phyloP scores from a whole-genome alignment of 1,140 invertebrate species.

The Bombus vancouverensis region DNA sequence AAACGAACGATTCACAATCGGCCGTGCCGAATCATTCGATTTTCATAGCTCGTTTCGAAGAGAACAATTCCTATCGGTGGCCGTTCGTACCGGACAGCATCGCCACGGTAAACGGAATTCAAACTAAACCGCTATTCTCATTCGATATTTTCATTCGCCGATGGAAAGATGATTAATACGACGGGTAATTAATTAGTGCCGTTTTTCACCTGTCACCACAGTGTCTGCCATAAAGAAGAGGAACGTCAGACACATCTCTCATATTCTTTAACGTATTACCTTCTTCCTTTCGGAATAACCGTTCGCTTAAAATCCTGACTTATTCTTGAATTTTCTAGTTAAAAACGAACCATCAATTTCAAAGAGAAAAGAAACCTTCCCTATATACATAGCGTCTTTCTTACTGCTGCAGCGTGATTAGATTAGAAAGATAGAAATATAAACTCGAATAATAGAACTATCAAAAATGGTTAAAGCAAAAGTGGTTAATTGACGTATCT shows the following conservation, averaged over 20 bases:
- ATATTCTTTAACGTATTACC: slow-evolving; percentile 24
- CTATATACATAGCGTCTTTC: neutral
- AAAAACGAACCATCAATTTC: no score
- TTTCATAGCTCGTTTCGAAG: slow-evolving; percentile 28
- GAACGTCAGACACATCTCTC: neutral
- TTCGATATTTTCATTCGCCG: neutral
- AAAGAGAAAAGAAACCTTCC: neutral
- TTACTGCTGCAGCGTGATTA: no score
- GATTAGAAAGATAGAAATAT: no score
- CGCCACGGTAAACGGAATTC: neutral
- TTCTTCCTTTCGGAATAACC: neutral
- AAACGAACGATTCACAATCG: slow-evolving; percentile 44
- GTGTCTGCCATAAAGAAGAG: neutral
- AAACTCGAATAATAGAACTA: neutral
- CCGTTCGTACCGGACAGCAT: neutral
- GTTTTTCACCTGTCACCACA: slow-evolving; percentile 13
- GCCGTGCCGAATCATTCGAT: slow-evolving; percentile 23
- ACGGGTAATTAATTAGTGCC: slow-evolving; percentile 31
- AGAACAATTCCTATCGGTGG: neutral
- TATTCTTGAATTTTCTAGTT: no score
- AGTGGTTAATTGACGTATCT: rapidly evolving
- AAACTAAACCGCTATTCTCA: slow-evolving; percentile 5
- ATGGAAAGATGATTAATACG: slow-evolving; percentile 21
- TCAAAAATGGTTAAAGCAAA: neutral
- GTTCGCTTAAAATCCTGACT: neutral